Percentiles rank a stretch among this genome's conserved stretches.
Conservation (phyloP, 2,888 invertebrate species). For the Drosophila vallismaia region DNA sequence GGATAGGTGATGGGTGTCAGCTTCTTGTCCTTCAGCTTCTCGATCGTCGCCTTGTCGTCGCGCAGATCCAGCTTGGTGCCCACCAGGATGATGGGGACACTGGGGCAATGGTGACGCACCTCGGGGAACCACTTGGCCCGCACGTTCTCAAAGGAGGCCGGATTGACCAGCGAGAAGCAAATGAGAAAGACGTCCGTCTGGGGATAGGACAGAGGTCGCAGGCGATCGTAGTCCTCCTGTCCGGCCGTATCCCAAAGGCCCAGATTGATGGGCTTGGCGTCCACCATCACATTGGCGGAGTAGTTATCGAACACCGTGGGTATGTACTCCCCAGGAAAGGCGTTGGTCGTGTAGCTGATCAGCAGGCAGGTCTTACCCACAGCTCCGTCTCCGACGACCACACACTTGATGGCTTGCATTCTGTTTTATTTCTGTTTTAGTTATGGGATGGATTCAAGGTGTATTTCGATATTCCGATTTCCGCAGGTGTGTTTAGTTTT, state of each 20-base stretch:
- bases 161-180: conserved; percentile 82
- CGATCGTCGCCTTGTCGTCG: conserved; percentile 82
- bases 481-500: conserved; percentile 26
- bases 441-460: conserved; percentile 24
- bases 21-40: conserved; percentile 82
- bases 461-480: neutral
- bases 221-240: conserved; percentile 82
- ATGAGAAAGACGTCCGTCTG: conserved; percentile 83
- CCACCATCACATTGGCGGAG: conserved; percentile 83
- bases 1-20: conserved; percentile 83
- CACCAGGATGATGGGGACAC: conserved; percentile 82
- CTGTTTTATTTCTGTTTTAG: conserved; percentile 47
- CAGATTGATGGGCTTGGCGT: conserved; percentile 82
- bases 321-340: conserved; percentile 82
- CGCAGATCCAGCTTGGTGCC: conserved; percentile 82
- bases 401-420: conserved; percentile 83
- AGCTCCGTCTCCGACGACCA: conserved; percentile 83
- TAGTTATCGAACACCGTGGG: conserved; percentile 83
- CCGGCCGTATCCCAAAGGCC: conserved; percentile 83
- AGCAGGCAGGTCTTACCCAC: conserved; percentile 83
- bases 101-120: conserved; percentile 83
- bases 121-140: conserved; percentile 83
- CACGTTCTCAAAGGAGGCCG: conserved; percentile 83
- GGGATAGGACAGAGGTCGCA: conserved; percentile 82
- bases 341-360: conserved; percentile 83